Percentiles rank a stretch among this genome's conserved stretches.
phyloP scores from a whole-genome alignment of 2,888 invertebrate genomes.

The Germaria angustata region DNA sequence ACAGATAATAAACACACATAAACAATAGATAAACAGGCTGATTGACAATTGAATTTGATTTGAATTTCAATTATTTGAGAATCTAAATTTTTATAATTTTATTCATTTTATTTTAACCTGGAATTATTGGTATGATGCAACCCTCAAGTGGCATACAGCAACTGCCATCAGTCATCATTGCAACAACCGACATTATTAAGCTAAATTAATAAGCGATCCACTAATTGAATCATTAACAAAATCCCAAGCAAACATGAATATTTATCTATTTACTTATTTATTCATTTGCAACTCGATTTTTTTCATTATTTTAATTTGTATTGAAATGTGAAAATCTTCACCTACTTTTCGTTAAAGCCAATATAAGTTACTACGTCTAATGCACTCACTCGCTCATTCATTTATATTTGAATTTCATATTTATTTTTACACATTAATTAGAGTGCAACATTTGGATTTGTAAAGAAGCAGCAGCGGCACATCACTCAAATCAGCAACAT shows the following conservation, averaged over 20 bases:
- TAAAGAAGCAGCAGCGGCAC: not conserved
- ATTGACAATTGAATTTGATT: conserved; percentile 39
- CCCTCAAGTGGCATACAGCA: not conserved
- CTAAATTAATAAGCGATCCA: conserved; percentile 42
- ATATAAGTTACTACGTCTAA: not conserved
- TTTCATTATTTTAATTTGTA: conserved; percentile 13
- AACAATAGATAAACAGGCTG: not conserved
- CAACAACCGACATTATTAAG: conserved; percentile 22
- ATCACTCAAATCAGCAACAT: not conserved
- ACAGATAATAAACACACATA: not conserved
- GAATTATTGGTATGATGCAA: conserved; percentile 18
- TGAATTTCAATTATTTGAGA: conserved; percentile 27
- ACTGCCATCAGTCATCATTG: not conserved
- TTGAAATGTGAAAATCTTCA: conserved; percentile 52
- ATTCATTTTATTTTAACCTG: not conserved
- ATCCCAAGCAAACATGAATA: conserved; percentile 20
- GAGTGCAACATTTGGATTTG: conserved; percentile 56
- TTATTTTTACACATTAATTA: conserved; percentile 64
- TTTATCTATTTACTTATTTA: conserved; percentile 6
- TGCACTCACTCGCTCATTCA: not conserved
- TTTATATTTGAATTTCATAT: conserved; percentile 10
- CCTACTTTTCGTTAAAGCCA: conserved; percentile 30
- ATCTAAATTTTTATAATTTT: conserved; percentile 8
- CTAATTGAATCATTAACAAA: conserved; percentile 41
- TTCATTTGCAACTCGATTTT: not conserved